Evolutionary conservation across 2,888 invertebrate species (phyloP).

Genomic region (Coelogynopora nodosa): DNA sequence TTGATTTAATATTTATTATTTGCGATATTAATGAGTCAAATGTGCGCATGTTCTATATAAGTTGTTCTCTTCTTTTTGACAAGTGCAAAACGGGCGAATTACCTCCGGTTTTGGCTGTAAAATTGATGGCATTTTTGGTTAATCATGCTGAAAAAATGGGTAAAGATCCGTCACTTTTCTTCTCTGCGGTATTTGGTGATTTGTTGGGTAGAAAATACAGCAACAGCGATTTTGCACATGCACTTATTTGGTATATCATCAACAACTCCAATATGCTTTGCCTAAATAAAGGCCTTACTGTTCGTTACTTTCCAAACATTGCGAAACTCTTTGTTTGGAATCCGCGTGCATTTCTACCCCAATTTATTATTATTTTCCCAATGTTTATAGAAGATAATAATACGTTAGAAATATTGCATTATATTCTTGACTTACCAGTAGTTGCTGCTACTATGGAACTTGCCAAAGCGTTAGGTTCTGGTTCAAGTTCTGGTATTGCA

Average conservation of each 20-base stretch:
- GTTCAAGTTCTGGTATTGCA: not conserved
- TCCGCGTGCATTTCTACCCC: not conserved
- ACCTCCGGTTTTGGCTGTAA: not conserved
- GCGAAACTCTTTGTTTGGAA: not conserved
- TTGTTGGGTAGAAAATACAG: slow-evolving; percentile 18
- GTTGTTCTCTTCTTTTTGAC: not conserved
- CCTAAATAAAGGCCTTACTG: not conserved
- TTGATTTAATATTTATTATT: not conserved
- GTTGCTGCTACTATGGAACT: slow-evolving; percentile 17
- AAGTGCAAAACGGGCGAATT: not conserved
- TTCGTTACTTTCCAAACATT: not conserved
- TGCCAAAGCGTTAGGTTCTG: not conserved
- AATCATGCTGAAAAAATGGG: not conserved
- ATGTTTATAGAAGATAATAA: not conserved
- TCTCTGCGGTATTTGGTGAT: not conserved
- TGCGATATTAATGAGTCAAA: not conserved
- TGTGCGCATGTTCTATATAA: not conserved
- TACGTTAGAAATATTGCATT: not conserved
- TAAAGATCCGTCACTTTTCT: not conserved
- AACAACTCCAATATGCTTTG: not conserved
- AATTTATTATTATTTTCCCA: not conserved
- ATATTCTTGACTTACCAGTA: not conserved
- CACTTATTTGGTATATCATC: not conserved
- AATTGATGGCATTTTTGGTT: not conserved
- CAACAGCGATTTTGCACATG: not conserved